Base-by-base conservation (phyloP, 2,113 vertebrate species). In the Cranoglanis bouderius region DNA sequence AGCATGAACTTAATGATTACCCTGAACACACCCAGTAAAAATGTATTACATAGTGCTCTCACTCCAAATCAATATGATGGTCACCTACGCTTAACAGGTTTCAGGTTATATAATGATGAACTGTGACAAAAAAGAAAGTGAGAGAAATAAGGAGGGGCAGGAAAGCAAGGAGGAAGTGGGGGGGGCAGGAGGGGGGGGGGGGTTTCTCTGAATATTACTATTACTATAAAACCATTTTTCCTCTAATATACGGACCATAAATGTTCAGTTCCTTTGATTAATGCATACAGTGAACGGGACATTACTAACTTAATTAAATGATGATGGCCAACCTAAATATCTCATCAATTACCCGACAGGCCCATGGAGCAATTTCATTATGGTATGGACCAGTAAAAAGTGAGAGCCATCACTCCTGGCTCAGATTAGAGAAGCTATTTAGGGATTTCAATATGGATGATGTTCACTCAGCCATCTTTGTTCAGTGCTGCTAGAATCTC, bases 301-400 rank as follows among this genome's bases (percentile, higher is more conserved):
- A 91, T 91, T 90, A 91, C 84, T 88, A 88, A 88, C 84, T 86
- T 88, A 87, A 90, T 90, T 90, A 88, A 87, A 90, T 84, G 59
- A 90, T 84, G 87, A 87, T 78, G 89, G 87, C 72, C 63, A 87
- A 86, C 53, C 87, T 74, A 91, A 91, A 90, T 90, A 90, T 88
- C 70, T 89, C 84, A 91, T 91, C 87, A 91, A 90, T 91, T 88
- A 91, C 84, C 61, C 84, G 26, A 88, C 86, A 88, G 74, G 59
- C 74, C 74, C 61, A 19, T 26, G 61, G 83, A 89, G 88, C 84
- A 85, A 81, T 85, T 89, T 85, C 88, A 89, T 85, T 89, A 88
- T 63, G 26, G 83, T 81, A 85, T 80, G 84, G 49, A 85, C 53
- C 81, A 88, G 32, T 87, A 70, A 87, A 86, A 78, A 49, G 6